These are phyloP conservation scores for Cichladusa arquata DNA, from an alignment of 2,113 vertebrate species.

Conservation along the genomic window DNA sequence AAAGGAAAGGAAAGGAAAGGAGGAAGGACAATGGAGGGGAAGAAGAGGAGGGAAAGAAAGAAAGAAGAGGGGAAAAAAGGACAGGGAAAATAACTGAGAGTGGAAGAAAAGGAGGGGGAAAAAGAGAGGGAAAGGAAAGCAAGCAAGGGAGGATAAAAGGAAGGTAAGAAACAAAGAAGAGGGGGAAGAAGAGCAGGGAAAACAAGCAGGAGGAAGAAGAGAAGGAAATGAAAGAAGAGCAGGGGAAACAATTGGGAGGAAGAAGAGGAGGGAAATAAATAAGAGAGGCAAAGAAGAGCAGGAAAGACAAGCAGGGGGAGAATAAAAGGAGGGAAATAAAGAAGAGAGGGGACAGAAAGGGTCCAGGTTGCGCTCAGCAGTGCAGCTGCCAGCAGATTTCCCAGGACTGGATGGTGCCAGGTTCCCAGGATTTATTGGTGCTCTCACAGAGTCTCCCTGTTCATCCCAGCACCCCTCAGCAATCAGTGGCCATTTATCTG, in stretches of 20 bases:
- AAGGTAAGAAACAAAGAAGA: too few species aligned
- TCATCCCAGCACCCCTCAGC: background rate
- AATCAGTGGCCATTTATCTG: background rate
- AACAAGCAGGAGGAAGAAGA: accelerated
- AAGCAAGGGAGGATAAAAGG: background rate
- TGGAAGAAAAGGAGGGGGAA: background rate
- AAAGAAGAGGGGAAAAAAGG: background rate
- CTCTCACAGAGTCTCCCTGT: background rate
- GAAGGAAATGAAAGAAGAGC: background rate
- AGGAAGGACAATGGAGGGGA: too few species aligned
- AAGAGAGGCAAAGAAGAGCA: background rate
- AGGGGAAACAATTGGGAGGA: accelerated
- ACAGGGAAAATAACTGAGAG: background rate
- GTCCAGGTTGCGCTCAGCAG: background rate
- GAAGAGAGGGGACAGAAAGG: background rate
- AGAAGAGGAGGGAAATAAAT: background rate
- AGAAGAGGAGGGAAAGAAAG: too few species aligned
- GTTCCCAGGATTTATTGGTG: background rate
- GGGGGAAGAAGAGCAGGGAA: too few species aligned
- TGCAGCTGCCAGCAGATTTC: slow-evolving; percentile 3
- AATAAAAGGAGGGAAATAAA: background rate
- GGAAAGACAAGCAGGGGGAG: background rate
- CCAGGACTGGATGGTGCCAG: background rate
- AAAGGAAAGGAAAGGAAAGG: too few species aligned
- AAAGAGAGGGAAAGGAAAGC: background rate